These are phyloP conservation scores for Cyclura pinguis DNA, from an alignment of 2,797 vertebrate genomes.

Conservation along the genomic window DNA sequence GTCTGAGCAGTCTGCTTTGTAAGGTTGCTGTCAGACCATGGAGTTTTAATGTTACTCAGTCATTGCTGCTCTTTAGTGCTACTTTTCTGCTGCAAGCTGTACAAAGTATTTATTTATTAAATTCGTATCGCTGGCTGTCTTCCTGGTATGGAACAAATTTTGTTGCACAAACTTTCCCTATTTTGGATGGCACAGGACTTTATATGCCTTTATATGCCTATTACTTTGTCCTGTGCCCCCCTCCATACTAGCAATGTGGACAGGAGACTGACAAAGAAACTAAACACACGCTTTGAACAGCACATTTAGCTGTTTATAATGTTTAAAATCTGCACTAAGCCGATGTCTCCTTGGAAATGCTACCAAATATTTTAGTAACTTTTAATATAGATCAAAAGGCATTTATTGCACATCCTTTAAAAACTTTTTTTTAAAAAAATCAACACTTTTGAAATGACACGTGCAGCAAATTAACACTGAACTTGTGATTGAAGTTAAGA, in stretches of 20 bases:
- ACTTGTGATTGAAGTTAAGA: neutral
- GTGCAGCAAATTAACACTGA: neutral
- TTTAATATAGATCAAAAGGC: neutral
- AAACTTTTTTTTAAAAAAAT: neutral
- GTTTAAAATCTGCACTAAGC: neutral
- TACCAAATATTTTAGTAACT: neutral
- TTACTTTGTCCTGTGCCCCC: neutral
- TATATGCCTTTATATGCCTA: neutral
- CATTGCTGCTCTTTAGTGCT: too few species aligned
- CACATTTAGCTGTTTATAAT: neutral
- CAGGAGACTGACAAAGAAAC: neutral
- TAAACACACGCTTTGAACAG: neutral
- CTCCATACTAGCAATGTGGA: neutral
- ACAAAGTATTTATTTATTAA: too few species aligned
- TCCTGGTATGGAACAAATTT: too few species aligned
- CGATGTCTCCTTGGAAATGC: neutral
- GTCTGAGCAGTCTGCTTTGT: too few species aligned
- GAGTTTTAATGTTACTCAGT: neutral
- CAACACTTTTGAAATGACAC: neutral
- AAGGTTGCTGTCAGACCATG: neutral
- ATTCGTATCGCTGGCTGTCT: too few species aligned
- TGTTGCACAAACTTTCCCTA: neutral
- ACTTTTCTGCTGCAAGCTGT: too few species aligned
- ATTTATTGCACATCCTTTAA: neutral
- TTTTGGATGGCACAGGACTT: neutral